Evolutionary conservation across 2,888 invertebrate genomes (phyloP), one percentile per base, ranked within the genome.

Genomic region (Eledona agricola): DNA sequence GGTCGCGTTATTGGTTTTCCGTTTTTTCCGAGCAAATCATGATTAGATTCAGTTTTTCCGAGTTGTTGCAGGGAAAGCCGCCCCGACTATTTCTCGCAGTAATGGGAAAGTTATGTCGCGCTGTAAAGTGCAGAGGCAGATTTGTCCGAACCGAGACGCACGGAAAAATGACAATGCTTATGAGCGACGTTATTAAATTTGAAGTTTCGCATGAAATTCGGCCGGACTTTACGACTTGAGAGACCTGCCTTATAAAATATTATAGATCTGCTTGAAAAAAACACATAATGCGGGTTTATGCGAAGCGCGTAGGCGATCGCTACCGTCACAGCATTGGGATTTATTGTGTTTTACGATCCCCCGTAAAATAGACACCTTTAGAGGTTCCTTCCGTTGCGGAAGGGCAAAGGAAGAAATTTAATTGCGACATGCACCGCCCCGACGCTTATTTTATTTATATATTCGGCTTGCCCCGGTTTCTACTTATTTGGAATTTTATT

Each of bases 401-500:
- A 2, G 5, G 22, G 4, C 17, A 19, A 5, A 7, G 17, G 2
- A 20, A 42, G 17, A 23, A 37, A 4, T 13, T 22, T 37, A 23
- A 37, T 37, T 37, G 25, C 12, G 23, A 31, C 16, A 31, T 11
- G 11, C 10, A 23, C 2, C n/a, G 7, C 3, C 29, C 15, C 17
- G 3, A 9, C 17, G n/a, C 7, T 32, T 7, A 13, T 11, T 12
- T 1, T 34, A 4, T 34, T 3, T 28, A 28, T 28, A 12, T 12
- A 19, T 19, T 19, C 7, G 28, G 26, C n/a, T 6, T 4, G 15
- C 12, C 7, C 22, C 3, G 13, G 29, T 23, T 34, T 34, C 3
- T 11, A 34, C 35, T 34, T 40, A 63, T 63, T 63, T 55, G 60
- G 56, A 56, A 60, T 59, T 62, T 60, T 58, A 58, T 60, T 62